A percentile compares a stretch with the other conserved stretches of the same genome.
Evolutionary conservation across 2,888 invertebrate species (phyloP).

Genomic region (Scaptomyza polygonia): DNA sequence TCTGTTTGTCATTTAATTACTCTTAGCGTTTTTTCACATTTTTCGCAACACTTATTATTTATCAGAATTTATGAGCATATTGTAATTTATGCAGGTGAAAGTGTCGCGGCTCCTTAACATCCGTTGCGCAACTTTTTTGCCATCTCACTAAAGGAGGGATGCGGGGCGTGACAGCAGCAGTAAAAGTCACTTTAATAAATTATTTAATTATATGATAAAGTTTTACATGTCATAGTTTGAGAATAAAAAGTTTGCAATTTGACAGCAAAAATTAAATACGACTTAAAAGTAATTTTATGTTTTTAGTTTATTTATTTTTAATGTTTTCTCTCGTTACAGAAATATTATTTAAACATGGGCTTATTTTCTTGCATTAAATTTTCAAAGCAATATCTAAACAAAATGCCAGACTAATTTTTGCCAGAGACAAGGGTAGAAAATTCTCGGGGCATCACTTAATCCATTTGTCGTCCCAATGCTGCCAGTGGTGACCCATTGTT

Average conservation of each 20-base stretch:
- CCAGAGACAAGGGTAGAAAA: conserved; percentile 67
- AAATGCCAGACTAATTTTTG: conserved; percentile 34
- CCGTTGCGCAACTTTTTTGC: conserved; percentile 44
- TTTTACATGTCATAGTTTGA: conserved; percentile 53
- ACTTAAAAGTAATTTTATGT: conserved; percentile 13
- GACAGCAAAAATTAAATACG: conserved; percentile 67
- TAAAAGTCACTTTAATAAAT: conserved; percentile 55
- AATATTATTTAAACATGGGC: not conserved
- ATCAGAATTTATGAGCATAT: conserved; percentile 63
- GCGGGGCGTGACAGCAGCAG: conserved; percentile 16
- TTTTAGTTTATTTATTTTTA: not conserved
- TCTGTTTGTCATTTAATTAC: conserved; percentile 55
- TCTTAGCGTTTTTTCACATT: conserved; percentile 60
- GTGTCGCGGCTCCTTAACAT: conserved; percentile 21
- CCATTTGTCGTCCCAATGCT: conserved; percentile 47
- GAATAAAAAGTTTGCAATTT: conserved; percentile 39
- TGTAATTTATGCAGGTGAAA: conserved; percentile 67
- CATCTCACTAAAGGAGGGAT: conserved; percentile 28
- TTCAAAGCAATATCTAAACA: conserved; percentile 25
- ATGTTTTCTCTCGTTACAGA: not conserved
- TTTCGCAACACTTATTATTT: conserved; percentile 58
- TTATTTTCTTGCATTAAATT: conserved; percentile 10
- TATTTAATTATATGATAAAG: conserved; percentile 74
- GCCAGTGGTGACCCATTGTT: conserved; percentile 67
- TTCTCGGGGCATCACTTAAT: conserved; percentile 36